Evolutionary conservation across 2,113 vertebrate genomes (phyloP), one percentile per base, ranked within the genome.

Genomic region (Carollia perspicillata): DNA sequence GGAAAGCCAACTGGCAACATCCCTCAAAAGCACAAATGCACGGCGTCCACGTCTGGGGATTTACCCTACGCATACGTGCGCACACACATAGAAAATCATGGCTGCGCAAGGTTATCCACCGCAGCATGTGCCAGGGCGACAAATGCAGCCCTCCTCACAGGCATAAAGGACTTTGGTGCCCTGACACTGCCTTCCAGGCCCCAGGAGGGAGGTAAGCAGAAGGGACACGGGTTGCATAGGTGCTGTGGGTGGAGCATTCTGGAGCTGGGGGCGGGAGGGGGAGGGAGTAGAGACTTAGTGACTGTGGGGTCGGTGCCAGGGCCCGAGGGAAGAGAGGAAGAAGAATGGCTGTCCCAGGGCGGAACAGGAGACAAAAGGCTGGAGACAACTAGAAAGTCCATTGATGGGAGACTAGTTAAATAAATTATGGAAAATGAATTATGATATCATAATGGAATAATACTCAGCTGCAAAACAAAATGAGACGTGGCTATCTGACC

Each of bases 91-190:
- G 65, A 68, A 75, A 51, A 90, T 33, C 58, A 11, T 28, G 40
- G 9, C n/a, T 74, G 44, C 3, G 3, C 2, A 13, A 44, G 69
- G 33, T 13, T 81, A 55, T 65, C 33, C 44, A 16, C 28, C 9
- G 60, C 30, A 99, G 98, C 93, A 99, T 98, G 0, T 97, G 98
- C 79, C 98, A 0, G 97, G 95, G 20, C 98, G 33, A 49, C 99
- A 99, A 58, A 98, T 94, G 85, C 99, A 99, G 33, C 99, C 99
- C 94, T 99, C 99, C 17, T 98, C 96, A 5, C 99, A 99, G 42
- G 93, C 12, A 9, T 98, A 96, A 1, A 47, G 71, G 22, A 35
- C 65, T 16, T 4, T 13, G 65, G 40, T 8, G 13, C 97, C 97
- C 58, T 97, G 97, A 91, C 99, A 99, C 97, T 33, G 33, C 98